Conservation (phyloP, 2,888 invertebrate genomes). For the Phasia obesa region DNA sequence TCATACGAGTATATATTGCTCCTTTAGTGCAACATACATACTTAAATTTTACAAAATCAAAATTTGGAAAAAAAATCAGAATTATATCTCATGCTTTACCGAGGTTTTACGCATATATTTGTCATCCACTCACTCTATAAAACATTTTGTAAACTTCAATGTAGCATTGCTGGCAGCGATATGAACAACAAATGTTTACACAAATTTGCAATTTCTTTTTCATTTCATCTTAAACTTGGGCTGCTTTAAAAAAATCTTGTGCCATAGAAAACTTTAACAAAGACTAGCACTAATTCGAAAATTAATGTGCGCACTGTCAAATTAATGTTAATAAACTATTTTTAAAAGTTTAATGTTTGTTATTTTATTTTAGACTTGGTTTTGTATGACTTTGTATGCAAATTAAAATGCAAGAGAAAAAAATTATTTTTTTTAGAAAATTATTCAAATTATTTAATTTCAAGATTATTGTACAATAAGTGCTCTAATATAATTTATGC, state of each 20-base stretch:
- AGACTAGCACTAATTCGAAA: not conserved
- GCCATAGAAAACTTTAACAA: not conserved
- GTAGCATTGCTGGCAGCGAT: no score
- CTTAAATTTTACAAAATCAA: no score
- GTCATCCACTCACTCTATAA: no score
- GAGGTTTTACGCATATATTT: no score
- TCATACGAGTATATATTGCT: no score
- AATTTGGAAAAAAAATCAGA: no score
- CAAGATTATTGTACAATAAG: slow-evolving; percentile 17
- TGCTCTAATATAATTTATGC: slow-evolving; percentile 41
- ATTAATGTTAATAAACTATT: slow-evolving; percentile 47
- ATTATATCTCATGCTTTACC: no score
- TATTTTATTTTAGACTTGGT: not conserved
- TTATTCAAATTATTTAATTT: not conserved
- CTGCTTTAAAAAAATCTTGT: not conserved
- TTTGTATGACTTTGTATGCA: slow-evolving; percentile 51
- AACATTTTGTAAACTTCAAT: no score
- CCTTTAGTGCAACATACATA: no score
- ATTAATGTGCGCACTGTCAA: slow-evolving; percentile 29
- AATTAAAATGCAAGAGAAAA: slow-evolving; percentile 16
- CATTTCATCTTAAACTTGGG: no score
- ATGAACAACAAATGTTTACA: no score
- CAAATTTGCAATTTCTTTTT: no score
- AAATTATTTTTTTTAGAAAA: not conserved
- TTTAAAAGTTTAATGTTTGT: slow-evolving; percentile 3